phyloP scores from a whole-genome alignment of 2,113 vertebrate genomes.

The Porphyrio hochstetteri region DNA sequence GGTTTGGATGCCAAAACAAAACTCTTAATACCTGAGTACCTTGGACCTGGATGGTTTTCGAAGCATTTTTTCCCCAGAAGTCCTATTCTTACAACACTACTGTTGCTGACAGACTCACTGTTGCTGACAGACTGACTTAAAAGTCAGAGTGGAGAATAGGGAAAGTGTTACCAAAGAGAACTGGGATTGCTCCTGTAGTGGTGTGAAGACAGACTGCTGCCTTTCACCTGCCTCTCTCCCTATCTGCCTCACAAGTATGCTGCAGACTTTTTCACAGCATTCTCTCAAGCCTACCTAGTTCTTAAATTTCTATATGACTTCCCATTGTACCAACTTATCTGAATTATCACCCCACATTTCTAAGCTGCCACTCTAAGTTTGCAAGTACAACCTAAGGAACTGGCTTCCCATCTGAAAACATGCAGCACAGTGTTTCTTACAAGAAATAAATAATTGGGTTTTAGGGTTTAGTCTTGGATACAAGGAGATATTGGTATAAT shows the following conservation, averaged over 20 bases:
- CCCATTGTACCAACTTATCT: not conserved
- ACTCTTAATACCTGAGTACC: not conserved
- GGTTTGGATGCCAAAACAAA: not conserved
- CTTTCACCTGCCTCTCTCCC: not conserved
- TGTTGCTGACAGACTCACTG: not conserved
- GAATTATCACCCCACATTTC: not conserved
- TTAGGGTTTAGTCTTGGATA: not conserved
- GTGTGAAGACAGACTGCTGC: not conserved
- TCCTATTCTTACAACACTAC: not conserved
- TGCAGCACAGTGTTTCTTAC: not conserved
- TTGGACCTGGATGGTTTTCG: not conserved
- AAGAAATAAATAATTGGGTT: not conserved
- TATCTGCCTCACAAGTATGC: not conserved
- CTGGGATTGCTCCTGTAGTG: not conserved
- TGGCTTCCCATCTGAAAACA: not conserved
- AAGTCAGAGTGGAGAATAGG: not conserved
- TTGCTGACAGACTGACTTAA: not conserved
- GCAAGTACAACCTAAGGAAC: not conserved
- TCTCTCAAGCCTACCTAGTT: not conserved
- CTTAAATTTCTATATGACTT: not conserved
- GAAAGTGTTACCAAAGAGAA: not conserved
- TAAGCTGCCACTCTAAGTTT: not conserved
- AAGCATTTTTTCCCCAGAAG: fast-evolving
- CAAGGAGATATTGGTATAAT: conserved; percentile 21
- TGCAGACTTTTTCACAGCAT: not conserved